Evolutionary conservation across 1,140 invertebrate genomes (phyloP).

Genomic region (Babylonia areolata): DNA sequence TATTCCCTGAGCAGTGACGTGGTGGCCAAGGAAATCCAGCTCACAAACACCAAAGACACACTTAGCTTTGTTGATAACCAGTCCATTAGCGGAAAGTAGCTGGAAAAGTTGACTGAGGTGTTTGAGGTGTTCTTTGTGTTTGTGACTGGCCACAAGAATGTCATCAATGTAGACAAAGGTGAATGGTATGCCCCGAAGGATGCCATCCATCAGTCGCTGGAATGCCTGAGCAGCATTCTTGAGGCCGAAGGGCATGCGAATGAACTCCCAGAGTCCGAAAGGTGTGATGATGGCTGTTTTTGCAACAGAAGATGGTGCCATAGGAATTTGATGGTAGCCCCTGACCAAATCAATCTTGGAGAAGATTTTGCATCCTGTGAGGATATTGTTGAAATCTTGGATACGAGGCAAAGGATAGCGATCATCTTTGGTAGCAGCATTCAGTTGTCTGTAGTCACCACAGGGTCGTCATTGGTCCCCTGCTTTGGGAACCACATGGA

Average conservation of each 20-base stretch:
- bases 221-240: constrained; percentile 38
- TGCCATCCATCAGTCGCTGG: constrained; percentile 32
- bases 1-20: not conserved
- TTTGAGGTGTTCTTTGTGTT: too few relatives aligned
- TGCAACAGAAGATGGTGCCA: constrained; percentile 30
- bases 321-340: constrained; percentile 50
- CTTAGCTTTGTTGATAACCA: constrained; percentile 29
- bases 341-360: constrained; percentile 48
- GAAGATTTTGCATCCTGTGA: constrained; percentile 35
- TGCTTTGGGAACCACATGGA: constrained; percentile 60
- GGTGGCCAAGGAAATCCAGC: constrained; percentile 17
- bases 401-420: constrained; percentile 24
- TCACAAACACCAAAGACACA: constrained; percentile 13
- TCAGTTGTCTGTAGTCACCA: constrained; percentile 76
- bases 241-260: constrained; percentile 41
- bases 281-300: constrained; percentile 54
- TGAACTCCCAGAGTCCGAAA: constrained; percentile 55
- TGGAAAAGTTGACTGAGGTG: too few relatives aligned
- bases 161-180: too few relatives aligned
- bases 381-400: constrained; percentile 30
- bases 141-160: too few relatives aligned
- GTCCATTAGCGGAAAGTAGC: not conserved
- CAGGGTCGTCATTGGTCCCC: constrained; percentile 59
- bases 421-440: constrained; percentile 65
- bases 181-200: too few relatives aligned